Conservation (phyloP, 1,140 invertebrate genomes). For the Monomorium pharaonis region DNA sequence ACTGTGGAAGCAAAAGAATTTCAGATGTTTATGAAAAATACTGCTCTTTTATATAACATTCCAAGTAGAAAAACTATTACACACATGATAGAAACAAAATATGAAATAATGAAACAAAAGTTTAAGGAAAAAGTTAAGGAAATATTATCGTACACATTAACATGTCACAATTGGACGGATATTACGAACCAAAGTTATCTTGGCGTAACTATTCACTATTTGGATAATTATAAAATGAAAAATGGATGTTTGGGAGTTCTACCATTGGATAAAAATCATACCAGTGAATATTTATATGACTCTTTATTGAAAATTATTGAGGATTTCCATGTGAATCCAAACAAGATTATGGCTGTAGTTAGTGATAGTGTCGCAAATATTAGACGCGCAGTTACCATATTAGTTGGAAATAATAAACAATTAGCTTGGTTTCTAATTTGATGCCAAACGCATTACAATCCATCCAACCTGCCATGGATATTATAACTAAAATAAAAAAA, state of each 20-base stretch:
- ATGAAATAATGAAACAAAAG: too few relatives aligned
- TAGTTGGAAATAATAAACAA: not conserved
- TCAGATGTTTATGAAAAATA: too few relatives aligned
- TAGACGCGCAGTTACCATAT: not conserved
- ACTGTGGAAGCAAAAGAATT: too few relatives aligned
- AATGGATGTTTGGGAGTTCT: not conserved
- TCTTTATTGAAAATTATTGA: not conserved
- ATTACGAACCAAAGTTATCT: not conserved
- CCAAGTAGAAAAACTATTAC: too few relatives aligned
- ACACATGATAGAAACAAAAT: too few relatives aligned
- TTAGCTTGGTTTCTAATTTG: slow-evolving; percentile 6
- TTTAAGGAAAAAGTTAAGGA: not conserved
- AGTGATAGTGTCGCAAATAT: slow-evolving; percentile 15
- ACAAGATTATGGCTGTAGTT: not conserved
- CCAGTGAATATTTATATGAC: not conserved
- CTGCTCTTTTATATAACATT: too few relatives aligned
- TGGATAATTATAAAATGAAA: not conserved
- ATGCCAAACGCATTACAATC: not conserved
- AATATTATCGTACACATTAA: not conserved
- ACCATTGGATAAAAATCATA: not conserved
- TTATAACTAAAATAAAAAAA: slow-evolving; percentile 3
- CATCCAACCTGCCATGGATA: not conserved
- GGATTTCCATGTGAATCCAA: not conserved
- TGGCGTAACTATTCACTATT: not conserved
- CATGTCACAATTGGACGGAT: not conserved